Evolutionary conservation across 2,888 invertebrate genomes (phyloP).

Genomic region (Platerodrilus igneus): DNA sequence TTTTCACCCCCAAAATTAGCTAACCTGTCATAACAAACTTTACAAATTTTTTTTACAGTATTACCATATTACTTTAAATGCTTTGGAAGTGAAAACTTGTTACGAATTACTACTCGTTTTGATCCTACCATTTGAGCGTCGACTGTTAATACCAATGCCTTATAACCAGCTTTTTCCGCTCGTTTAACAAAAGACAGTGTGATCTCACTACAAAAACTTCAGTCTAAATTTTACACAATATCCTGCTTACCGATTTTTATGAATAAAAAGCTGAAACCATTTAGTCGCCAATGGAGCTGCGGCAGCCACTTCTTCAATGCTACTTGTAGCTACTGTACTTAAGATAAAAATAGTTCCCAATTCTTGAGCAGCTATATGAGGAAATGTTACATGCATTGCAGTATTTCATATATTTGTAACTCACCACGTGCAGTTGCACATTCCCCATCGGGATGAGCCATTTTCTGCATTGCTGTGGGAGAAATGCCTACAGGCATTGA

Average conservation of each 20-base stretch:
- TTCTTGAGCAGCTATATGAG: conserved; percentile 77
- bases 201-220: conserved; percentile 12
- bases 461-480: conserved; percentile 86
- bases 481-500: conserved; percentile 76
- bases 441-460: conserved; percentile 90
- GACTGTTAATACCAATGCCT: conserved; percentile 81
- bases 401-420: not conserved
- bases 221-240: too few relatives aligned
- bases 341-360: conserved; percentile 73
- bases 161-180: conserved; percentile 80
- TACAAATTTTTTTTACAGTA: too few relatives aligned
- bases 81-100: conserved; percentile 75
- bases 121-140: conserved; percentile 86
- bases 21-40: conserved; percentile 51
- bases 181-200: conserved; percentile 67
- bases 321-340: conserved; percentile 82
- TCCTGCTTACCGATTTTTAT: conserved; percentile 70
- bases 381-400: too few relatives aligned
- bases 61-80: conserved; percentile 64
- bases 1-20: conserved; percentile 71
- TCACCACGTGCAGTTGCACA: conserved; percentile 73
- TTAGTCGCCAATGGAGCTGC: conserved; percentile 71
- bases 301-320: conserved; percentile 80
- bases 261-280: conserved; percentile 93
- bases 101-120: conserved; percentile 74